Evolutionary conservation across 2,888 invertebrate genomes (phyloP).

Genomic region (Asteroscopus sphinx): DNA sequence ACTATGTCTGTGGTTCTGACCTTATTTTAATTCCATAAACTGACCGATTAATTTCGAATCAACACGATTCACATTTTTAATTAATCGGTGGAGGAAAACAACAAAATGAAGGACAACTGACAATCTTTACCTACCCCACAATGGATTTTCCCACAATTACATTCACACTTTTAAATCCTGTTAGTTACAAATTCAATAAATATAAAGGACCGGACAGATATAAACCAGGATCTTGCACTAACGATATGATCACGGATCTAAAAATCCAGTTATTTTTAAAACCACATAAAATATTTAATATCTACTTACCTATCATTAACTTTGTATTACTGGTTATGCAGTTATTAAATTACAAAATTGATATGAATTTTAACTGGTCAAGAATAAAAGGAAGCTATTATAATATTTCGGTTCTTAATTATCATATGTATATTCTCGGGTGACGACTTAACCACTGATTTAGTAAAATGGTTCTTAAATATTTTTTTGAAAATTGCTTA

Average conservation of each 20-base stretch:
- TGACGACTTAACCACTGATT: too few relatives aligned
- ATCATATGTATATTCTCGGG: too few relatives aligned
- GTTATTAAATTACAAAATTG: conserved; percentile 3
- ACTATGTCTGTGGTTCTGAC: too few relatives aligned
- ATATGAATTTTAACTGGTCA: too few relatives aligned
- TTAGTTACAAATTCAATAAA: conserved; percentile 27
- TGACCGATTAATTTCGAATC: too few relatives aligned
- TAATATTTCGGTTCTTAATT: too few relatives aligned
- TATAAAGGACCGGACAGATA: conserved; percentile 21
- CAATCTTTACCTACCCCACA: conserved; percentile 10
- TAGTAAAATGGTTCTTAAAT: too few relatives aligned
- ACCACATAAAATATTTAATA: conserved; percentile 9
- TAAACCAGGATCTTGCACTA: conserved; percentile 41
- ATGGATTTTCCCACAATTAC: conserved; percentile 38
- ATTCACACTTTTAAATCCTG: conserved; percentile 36
- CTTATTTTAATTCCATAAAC: too few relatives aligned
- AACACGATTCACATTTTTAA: background rate
- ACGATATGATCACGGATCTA: conserved; percentile 44
- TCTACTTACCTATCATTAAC: conserved; percentile 16
- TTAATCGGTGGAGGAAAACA: conserved; percentile 1
- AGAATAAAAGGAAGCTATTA: background rate
- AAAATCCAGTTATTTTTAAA: conserved; percentile 27
- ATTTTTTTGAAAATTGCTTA: too few relatives aligned
- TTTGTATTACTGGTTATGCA: conserved; percentile 6
- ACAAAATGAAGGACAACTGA: conserved; percentile 5